A percentile compares a stretch with the other conserved stretches of the same genome.
Conservation (phyloP, 2,888 invertebrate species). For the Meloe dianella region DNA sequence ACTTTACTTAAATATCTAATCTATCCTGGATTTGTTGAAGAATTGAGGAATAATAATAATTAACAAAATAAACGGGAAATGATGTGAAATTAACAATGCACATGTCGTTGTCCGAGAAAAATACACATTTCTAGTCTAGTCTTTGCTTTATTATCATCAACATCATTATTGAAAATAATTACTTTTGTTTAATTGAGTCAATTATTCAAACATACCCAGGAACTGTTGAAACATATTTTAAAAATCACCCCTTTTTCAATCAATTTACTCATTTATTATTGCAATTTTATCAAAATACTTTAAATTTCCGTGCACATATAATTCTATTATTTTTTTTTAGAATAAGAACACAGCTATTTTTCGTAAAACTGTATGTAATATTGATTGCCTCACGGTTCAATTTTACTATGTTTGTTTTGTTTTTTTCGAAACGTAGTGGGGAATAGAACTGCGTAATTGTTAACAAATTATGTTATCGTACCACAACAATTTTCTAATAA, state of each 20-base stretch:
- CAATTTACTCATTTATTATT: conserved; percentile 52
- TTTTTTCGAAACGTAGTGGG: conserved; percentile 34
- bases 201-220: conserved; percentile 33
- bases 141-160: neutral
- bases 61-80: conserved; percentile 23
- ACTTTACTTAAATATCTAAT: conserved; percentile 43
- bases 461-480: conserved; percentile 53
- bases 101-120: conserved; percentile 34
- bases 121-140: conserved; percentile 22
- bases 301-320: conserved; percentile 55
- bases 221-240: conserved; percentile 34
- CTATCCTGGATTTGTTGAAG: conserved; percentile 39
- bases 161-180: neutral
- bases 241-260: conserved; percentile 22
- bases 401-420: conserved; percentile 43
- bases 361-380: conserved; percentile 52
- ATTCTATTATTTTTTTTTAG: conserved; percentile 50
- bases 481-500: conserved; percentile 54
- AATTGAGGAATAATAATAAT: conserved; percentile 18
- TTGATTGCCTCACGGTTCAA: conserved; percentile 56
- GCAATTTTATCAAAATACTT: conserved; percentile 60
- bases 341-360: conserved; percentile 58
- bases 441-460: conserved; percentile 52
- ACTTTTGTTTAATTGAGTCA: conserved; percentile 10
- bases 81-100: conserved; percentile 14